Evolutionary conservation across 2,113 vertebrate species (phyloP), one percentile per base, ranked within the genome.

Genomic region (Arizona elegans): DNA sequence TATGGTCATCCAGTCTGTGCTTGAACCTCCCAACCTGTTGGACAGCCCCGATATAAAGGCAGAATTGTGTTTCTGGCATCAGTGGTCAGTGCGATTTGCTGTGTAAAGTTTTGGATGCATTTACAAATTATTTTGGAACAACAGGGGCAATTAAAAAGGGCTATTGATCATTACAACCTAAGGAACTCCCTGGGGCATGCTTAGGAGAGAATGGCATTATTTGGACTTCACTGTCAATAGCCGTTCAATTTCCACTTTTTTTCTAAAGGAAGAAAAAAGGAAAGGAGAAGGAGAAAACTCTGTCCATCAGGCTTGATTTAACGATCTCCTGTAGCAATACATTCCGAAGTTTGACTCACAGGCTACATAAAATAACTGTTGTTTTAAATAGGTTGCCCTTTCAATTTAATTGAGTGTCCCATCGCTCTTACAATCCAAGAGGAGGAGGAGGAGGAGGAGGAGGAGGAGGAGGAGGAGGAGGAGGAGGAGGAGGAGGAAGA

Each of bases 351-450:
- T 43, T 86, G 92, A 52, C 75, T 86, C 56, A 6, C 55, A 65
- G 88, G 75, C 70, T 86, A n/a, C 56, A 93, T 62, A 90, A 93
- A 86, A 87, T 26, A 86, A 33, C 75, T 65, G 90, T 93, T 93
- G 75, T 93, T 93, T 58, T 86, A 90, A 93, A 90, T 43, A 90
- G 92, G 70, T 89, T 93, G 89, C 89, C 92, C 75, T 93, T 90
- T 93, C 75, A 8, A 8, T 87, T 87, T 93, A 93, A 93, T 90
- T 90, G 92, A 90, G 92, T 55, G 81, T 90, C 81, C 92, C 15
- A 7, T 90, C 7, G 11, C n/a, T 93, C 50, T 54, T 21, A 1
- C 59, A 89, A 90, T 87, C 88, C 6, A 13, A 58, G 88, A 87
- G 88, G 29, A 86, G 85, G 90, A 86, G 55, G 52, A 29, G 1